A percentile compares a stretch with the other conserved stretches of the same genome.
These are phyloP conservation scores for Baronia brevicornis DNA, from an alignment of 2,888 invertebrate species.

Conservation along the genomic window DNA sequence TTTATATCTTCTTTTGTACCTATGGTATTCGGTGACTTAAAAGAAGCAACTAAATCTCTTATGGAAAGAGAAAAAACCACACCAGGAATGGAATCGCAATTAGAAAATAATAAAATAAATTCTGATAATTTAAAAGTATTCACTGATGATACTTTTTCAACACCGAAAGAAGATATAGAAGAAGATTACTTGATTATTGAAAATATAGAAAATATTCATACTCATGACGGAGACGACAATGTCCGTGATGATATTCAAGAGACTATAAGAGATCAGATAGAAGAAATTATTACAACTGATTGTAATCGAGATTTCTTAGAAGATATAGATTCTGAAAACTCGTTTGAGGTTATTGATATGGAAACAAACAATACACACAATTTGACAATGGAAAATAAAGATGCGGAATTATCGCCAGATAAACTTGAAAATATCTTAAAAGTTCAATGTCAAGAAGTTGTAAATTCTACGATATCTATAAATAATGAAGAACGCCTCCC, in stretches of 20 bases:
- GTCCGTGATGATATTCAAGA: too few relatives aligned
- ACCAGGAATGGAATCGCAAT: constrained; percentile 8
- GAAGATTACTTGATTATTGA: constrained; percentile 11
- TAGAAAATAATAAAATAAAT: constrained; percentile 15
- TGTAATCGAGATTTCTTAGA: not conserved
- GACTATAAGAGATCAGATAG: too few relatives aligned
- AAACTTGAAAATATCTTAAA: not conserved
- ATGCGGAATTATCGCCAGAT: not conserved
- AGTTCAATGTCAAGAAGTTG: not conserved
- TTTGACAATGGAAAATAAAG: constrained; percentile 7
- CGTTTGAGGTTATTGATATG: constrained; percentile 12
- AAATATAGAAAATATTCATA: constrained; percentile 2
- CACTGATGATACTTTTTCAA: not conserved
- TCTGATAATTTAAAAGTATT: constrained; percentile 1
- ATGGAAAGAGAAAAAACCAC: constrained; percentile 14
- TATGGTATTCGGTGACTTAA: constrained; percentile 42
- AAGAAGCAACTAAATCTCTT: constrained; percentile 16
- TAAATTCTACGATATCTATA: not conserved
- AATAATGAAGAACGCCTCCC: not conserved
- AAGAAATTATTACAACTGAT: not conserved
- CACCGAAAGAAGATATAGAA: constrained; percentile 1
- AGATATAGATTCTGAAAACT: constrained; percentile 11
- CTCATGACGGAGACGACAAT: not conserved
- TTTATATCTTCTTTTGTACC: constrained; percentile 41
- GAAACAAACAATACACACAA: constrained; percentile 11